Conservation (phyloP, 2,888 invertebrate genomes). For the Drosophila birchii region DNA sequence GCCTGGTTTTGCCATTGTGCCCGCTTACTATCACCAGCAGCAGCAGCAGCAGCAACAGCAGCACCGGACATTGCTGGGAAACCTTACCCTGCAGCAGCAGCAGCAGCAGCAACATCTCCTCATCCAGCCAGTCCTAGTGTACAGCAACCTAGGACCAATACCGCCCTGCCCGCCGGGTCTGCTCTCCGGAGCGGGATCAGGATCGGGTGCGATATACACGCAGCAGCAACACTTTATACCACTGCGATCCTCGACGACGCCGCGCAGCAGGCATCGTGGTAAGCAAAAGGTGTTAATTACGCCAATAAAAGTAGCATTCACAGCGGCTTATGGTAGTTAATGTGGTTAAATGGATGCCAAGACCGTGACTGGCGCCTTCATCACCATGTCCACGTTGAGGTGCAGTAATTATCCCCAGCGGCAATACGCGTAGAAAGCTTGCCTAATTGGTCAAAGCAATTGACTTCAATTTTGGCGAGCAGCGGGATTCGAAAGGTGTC, state of each 20-base stretch:
- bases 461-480: conserved; percentile 42
- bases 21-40: conserved; percentile 62
- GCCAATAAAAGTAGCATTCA: conserved; percentile 75
- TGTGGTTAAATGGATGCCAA: conserved; percentile 58
- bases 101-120: conserved; percentile 79
- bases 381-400: conserved; percentile 36
- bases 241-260: conserved; percentile 71
- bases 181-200: conserved; percentile 47
- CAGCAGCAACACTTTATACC: conserved; percentile 82
- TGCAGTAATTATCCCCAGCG: conserved; percentile 49
- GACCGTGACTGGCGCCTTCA: conserved; percentile 50
- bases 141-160: conserved; percentile 80
- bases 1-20: conserved; percentile 56
- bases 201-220: conserved; percentile 41
- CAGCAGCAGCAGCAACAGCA: conserved; percentile 45
- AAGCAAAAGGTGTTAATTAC: conserved; percentile 78
- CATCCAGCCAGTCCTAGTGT: conserved; percentile 82
- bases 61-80: conserved; percentile 48
- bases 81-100: conserved; percentile 62
- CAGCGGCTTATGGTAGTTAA: conserved; percentile 67
- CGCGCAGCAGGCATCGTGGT: conserved; percentile 82
- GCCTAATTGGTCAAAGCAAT: conserved; percentile 60
- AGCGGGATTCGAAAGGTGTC: conserved; percentile 32
- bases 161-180: conserved; percentile 83
- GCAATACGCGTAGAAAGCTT: conserved; percentile 59